Conservation (phyloP, 92 coral and sea anemone genomes). For the Virgularia gustaviana region DNA sequence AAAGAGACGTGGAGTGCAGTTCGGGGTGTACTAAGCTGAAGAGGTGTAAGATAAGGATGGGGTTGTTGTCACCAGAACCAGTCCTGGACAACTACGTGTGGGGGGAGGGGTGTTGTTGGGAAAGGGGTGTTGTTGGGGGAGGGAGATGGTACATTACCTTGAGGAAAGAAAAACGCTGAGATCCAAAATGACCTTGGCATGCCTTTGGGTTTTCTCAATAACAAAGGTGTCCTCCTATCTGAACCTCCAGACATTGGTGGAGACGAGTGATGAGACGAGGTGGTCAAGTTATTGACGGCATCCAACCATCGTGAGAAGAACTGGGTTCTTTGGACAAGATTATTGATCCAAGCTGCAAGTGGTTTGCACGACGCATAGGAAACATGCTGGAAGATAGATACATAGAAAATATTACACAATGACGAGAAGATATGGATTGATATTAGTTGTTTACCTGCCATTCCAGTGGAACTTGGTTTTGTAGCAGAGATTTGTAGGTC, state of each 20-base stretch:
- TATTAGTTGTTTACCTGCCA: slow-evolving; percentile 65
- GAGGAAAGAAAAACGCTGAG: slow-evolving; percentile 92
- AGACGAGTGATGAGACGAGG: slow-evolving; percentile 23
- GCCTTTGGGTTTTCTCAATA: slow-evolving; percentile 45
- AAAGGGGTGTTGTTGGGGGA: too few species aligned
- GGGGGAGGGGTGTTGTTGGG: too few species aligned
- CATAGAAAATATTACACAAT: neutral
- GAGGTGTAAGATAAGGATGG: too few species aligned
- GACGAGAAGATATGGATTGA: neutral
- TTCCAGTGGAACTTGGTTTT: slow-evolving; percentile 74
- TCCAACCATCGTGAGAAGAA: slow-evolving; percentile 86
- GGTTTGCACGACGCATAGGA: slow-evolving; percentile 90
- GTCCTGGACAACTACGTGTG: too few species aligned
- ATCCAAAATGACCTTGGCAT: slow-evolving; percentile 94
- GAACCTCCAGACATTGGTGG: slow-evolving; percentile 37
- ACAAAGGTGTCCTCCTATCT: slow-evolving; percentile 52
- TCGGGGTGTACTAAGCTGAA: too few species aligned
- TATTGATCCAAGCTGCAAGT: slow-evolving; percentile 90
- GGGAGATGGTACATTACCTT: too few species aligned
- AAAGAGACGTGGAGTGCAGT: too few species aligned
- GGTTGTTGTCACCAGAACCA: too few species aligned
- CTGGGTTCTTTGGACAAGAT: slow-evolving; percentile 70
- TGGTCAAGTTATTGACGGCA: slow-evolving; percentile 26
- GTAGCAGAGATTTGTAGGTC: slow-evolving; percentile 72
- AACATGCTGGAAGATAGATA: slow-evolving; percentile 47